Evolutionary conservation across 2,888 invertebrate genomes (phyloP), one percentile per base, ranked within the genome.

Genomic region (Rotaria socialis): DNA sequence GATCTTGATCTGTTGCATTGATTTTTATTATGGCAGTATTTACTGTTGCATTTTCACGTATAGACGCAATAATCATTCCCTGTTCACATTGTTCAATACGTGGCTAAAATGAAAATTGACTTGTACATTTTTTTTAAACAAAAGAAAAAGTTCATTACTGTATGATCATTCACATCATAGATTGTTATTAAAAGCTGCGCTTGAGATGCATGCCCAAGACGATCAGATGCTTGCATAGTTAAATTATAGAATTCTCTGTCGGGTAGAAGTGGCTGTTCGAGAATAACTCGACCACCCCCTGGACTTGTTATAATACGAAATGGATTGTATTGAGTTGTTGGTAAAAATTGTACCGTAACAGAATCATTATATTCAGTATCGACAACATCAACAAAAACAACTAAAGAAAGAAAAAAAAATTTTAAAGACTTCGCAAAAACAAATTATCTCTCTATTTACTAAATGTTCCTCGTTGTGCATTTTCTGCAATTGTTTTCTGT

Each of bases 1-100:
- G 89, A 87, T 92, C 92, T 87, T 92, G 92, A 89, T 96, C 96
- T 2, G 92, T 93, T 0, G 95, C 95, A 80, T 86, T 80, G 22
- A 80, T 80, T 80, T 80, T 80, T 24, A 80, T 43, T 1, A 80
- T 80, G 7, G 27, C 47, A 4, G 75, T 47, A 47, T 80, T 80
- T 24, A 80, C 2, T 80, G 75, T 80, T 43, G 75, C 75, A 80
- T 80, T 80, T 80, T 80, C 75, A 24, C 47, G 41, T 24, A 80
- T 47, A 5, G 22, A 11, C 0, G 43, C 47, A 2, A 24, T 80
- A 47, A 80, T 80, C 11, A 80, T 80, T 47, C 75, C 75, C 10
- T 80, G 43, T 80, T 80, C 43, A 10, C 75, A 80, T 43, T 80
- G 41, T 43, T 80, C 75, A 80, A 80, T 80, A 47, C n/a, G 43